These are phyloP conservation scores for Drosophila ochracea DNA, from an alignment of 2,888 invertebrate genomes.

Conservation along the genomic window DNA sequence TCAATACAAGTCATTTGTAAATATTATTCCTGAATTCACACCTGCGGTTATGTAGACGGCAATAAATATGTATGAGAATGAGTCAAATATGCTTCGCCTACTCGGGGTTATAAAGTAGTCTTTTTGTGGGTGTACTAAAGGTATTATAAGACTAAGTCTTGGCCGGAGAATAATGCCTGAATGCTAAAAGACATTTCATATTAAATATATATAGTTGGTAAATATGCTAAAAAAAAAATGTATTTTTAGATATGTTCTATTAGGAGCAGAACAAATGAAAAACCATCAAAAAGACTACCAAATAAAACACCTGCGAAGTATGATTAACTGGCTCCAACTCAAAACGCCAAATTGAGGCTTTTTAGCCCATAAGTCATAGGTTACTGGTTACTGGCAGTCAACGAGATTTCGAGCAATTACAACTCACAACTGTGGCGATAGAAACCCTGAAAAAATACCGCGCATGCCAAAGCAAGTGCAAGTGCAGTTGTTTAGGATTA, in stretches of 20 bases:
- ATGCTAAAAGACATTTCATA: background rate
- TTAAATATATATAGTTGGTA: background rate
- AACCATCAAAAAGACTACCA: conserved; percentile 9
- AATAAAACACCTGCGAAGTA: conserved; percentile 23
- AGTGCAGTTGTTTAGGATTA: conserved; percentile 44
- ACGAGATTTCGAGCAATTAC: conserved; percentile 43
- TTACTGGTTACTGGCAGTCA: conserved; percentile 6
- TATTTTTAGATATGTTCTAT: background rate
- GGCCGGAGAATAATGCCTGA: background rate
- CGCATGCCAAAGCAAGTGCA: conserved; percentile 61
- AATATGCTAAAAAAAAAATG: background rate
- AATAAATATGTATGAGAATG: conserved; percentile 19
- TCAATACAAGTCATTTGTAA: background rate
- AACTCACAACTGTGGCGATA: conserved; percentile 80
- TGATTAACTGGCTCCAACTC: conserved; percentile 65
- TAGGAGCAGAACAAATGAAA: background rate
- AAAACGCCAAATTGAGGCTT: conserved; percentile 82
- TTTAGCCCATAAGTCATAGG: conserved; percentile 23
- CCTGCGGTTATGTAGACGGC: conserved; percentile 52
- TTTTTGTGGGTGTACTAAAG: conserved; percentile 3
- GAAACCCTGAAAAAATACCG: conserved; percentile 48
- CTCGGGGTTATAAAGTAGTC: conserved; percentile 14
- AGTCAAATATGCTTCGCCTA: conserved; percentile 32
- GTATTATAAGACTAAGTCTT: background rate
- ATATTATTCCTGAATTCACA: conserved; percentile 30